These are phyloP conservation scores for Sinocyclocheilus rhinocerous DNA, from an alignment of 2,113 vertebrate species.

Conservation along the genomic window DNA sequence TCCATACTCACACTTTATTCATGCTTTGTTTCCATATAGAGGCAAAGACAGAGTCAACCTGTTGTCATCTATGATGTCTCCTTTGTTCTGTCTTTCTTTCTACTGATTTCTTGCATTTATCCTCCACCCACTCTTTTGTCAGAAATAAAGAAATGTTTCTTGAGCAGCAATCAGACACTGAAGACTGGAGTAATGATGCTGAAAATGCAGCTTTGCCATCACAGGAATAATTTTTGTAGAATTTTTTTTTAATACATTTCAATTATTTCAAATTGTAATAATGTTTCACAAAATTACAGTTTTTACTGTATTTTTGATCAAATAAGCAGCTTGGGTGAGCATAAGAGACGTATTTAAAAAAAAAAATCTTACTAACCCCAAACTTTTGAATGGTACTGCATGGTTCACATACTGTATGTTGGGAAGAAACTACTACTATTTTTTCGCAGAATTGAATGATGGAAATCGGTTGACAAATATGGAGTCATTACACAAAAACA, in stretches of 20 bases:
- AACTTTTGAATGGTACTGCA: background rate
- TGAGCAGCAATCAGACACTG: background rate
- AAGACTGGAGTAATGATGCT: background rate
- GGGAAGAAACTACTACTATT: background rate
- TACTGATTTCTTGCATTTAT: slow-evolving; percentile 1
- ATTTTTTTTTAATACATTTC: background rate
- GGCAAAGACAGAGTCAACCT: background rate
- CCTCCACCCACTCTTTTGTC: background rate
- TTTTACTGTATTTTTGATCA: background rate
- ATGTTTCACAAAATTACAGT: background rate
- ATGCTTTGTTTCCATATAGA: background rate
- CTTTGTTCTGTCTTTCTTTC: background rate
- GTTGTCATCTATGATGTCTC: background rate
- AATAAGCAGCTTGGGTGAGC: background rate
- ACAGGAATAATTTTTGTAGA: background rate
- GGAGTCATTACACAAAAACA: background rate
- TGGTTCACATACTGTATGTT: background rate
- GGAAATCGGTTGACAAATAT: background rate
- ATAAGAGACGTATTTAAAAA: background rate
- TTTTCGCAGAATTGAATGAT: background rate
- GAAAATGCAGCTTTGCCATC: background rate
- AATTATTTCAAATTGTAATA: background rate
- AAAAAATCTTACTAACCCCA: background rate
- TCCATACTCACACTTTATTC: background rate
- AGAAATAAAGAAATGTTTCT: background rate